A percentile compares a stretch with the other conserved stretches of the same genome.
phyloP scores from a whole-genome alignment of 2,113 vertebrate genomes.

The Siniperca chuatsi region DNA sequence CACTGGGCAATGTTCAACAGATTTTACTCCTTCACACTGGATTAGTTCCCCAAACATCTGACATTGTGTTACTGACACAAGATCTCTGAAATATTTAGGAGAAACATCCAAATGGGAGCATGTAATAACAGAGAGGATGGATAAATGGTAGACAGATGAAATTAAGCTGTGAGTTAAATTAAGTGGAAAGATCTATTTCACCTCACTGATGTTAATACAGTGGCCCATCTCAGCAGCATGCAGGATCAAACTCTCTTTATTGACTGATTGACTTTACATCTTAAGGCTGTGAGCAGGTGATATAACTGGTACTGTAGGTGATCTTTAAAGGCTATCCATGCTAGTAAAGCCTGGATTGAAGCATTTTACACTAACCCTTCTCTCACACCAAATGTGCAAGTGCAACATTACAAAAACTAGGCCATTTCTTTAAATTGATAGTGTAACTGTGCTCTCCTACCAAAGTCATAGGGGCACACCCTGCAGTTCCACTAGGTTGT shows the following conservation, averaged over 20 bases:
- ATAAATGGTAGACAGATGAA: background rate
- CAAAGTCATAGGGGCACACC: too few relatives aligned
- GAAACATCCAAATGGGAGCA: too few relatives aligned
- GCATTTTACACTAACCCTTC: too few relatives aligned
- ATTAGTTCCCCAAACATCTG: background rate
- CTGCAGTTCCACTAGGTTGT: too few relatives aligned
- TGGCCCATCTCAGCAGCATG: background rate
- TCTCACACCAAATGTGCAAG: too few relatives aligned
- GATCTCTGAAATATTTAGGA: too few relatives aligned
- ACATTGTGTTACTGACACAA: background rate
- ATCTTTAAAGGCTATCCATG: background rate
- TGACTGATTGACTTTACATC: conserved; percentile 1
- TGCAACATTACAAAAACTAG: too few relatives aligned
- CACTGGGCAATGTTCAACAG: background rate
- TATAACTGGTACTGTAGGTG: background rate
- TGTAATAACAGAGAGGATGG: background rate
- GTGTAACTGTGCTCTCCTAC: too few relatives aligned
- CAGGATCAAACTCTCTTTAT: background rate
- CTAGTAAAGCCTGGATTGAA: background rate
- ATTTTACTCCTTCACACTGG: background rate
- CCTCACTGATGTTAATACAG: conserved; percentile 1
- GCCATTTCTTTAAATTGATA: too few relatives aligned
- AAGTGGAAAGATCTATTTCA: conserved; percentile 17
- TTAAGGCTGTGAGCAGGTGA: background rate
- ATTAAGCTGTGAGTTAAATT: background rate